These are phyloP conservation scores for Neolamprologus hecqui DNA, from an alignment of 2,113 vertebrate genomes.

Conservation along the genomic window DNA sequence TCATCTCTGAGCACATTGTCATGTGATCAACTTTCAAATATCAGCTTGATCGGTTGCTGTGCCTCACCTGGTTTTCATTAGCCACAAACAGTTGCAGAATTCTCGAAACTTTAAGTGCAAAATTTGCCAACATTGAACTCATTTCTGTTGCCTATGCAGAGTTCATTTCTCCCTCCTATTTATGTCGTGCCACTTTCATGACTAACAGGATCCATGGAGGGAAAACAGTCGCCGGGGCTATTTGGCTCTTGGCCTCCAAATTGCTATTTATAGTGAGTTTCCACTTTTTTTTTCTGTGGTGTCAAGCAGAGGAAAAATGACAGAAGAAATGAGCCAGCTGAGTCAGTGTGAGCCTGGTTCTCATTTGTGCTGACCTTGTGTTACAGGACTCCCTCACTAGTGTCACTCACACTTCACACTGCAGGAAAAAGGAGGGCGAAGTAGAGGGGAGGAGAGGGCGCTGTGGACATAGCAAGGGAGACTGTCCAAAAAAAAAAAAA, in stretches of 20 bases:
- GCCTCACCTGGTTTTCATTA: background rate
- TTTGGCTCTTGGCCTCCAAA: slow-evolving; percentile 34
- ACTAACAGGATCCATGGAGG: slow-evolving; percentile 12
- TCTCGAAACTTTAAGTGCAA: background rate
- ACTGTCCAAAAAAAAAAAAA: background rate
- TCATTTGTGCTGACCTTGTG: slow-evolving; percentile 58
- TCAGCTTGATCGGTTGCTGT: background rate
- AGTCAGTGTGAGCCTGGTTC: slow-evolving; percentile 50
- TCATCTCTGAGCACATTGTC: background rate
- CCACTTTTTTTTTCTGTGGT: slow-evolving; percentile 14
- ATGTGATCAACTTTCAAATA: background rate
- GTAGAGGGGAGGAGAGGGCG: background rate
- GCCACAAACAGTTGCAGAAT: background rate
- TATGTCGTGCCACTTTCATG: background rate
- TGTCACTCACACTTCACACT: slow-evolving; percentile 30
- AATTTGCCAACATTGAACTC: background rate
- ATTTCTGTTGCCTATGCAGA: background rate
- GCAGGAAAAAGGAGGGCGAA: background rate
- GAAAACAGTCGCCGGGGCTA: slow-evolving; percentile 9
- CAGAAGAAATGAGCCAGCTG: slow-evolving; percentile 58
- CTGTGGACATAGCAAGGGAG: background rate
- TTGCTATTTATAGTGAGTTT: slow-evolving; percentile 58
- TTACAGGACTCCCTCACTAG: slow-evolving; percentile 21
- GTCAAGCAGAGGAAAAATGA: slow-evolving; percentile 40
- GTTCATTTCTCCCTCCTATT: background rate